Evolutionary conservation across 2,113 vertebrate species (phyloP).

Genomic region (Sturnira hondurensis): DNA sequence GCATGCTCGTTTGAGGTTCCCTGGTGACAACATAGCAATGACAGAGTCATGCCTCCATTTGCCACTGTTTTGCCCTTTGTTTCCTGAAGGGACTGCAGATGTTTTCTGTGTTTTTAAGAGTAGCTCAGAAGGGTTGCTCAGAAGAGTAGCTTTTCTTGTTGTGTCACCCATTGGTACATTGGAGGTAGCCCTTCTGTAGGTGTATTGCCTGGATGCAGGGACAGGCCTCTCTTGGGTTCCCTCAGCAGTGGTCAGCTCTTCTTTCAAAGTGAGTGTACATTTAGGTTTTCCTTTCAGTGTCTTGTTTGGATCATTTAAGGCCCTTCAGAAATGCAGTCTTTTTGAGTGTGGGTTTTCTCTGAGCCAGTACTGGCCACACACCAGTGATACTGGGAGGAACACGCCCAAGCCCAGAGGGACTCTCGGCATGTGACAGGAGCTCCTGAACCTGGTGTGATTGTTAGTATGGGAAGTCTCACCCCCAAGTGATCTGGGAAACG

Average conservation of each 20-base stretch:
- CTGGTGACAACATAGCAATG: neutral
- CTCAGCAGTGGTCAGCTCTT: neutral
- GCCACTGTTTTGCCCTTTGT: neutral
- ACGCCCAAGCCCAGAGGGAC: neutral
- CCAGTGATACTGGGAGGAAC: neutral
- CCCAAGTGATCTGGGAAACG: neutral
- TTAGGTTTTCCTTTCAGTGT: neutral
- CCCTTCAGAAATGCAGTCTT: neutral
- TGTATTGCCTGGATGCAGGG: no score
- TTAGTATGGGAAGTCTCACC: neutral
- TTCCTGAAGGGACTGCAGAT: neutral
- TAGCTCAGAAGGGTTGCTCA: neutral
- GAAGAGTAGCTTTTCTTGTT: neutral
- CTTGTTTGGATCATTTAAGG: neutral
- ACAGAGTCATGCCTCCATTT: neutral
- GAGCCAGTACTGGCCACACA: neutral
- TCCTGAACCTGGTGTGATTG: neutral
- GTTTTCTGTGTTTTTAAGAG: neutral
- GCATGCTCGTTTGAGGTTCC: neutral
- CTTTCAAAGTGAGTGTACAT: neutral
- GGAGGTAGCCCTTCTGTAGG: no score
- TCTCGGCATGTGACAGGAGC: neutral
- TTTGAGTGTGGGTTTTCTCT: neutral
- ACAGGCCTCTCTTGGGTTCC: neutral
- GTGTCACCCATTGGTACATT: rapidly evolving